Evolutionary conservation across 2,113 vertebrate genomes (phyloP), one percentile per base, ranked within the genome.

Genomic region (Myotis yumanensis): DNA sequence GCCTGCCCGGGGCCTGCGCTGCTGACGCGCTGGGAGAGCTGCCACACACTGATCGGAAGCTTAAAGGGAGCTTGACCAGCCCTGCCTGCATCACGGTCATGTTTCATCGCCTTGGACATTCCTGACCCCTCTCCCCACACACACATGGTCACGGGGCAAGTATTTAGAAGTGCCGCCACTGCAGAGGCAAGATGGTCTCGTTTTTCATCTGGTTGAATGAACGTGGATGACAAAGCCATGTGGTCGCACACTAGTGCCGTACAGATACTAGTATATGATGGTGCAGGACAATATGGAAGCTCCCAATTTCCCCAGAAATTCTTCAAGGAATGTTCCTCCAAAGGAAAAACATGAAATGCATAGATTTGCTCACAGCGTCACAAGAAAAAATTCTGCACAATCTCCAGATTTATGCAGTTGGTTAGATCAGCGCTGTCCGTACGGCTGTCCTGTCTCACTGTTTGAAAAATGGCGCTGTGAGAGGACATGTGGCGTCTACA

Each of bases 41-140:
- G 81, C 97, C 95, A 97, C 95, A 97, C 96, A 80, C 95, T 97
- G 97, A 97, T 84, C 97, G 95, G 95, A 95, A 97, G 97, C 96
- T 84, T 77, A 91, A 77, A 94, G 89, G 83, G 91, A 81, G 82
- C 91, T 88, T 35, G 85, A 95, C 95, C 96, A 93, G 90, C 79
- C 30, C 11, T 64, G 79, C 82, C 86, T 95, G 69, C 77, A 97
- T 80, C 0, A 1, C 75, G 2, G 0, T 4, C 37, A 4, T 76
- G 51, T 71, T 96, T 96, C 95, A 92, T 92, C 89, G 93, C 25
- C 48, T 77, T 64, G 20, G 92, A 6, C 75, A 85, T 73, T 76
- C 28, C 46, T 48, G 87, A 94, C 94, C 97, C 92, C 94, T 93
- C 96, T 92, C 37, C 87, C 90, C 80, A 81, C 57, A 84, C 82